Conservation (phyloP, 2,888 invertebrate genomes). For the Noctua pronuba region DNA sequence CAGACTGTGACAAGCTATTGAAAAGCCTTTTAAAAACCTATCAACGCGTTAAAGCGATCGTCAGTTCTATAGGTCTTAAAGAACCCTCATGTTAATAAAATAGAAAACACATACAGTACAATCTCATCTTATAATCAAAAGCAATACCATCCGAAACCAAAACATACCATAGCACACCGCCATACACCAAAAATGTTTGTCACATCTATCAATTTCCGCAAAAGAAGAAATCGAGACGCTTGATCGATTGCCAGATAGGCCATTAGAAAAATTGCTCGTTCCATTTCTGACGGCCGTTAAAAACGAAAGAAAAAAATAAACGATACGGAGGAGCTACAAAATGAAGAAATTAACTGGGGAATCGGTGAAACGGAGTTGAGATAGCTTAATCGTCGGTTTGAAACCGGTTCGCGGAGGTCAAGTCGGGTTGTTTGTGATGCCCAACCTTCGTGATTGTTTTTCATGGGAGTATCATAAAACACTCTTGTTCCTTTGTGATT, state of each 20-base stretch:
- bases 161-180: slow-evolving; percentile 10
- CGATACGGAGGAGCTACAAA: slow-evolving; percentile 80
- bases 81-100: background rate
- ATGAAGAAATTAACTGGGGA: slow-evolving; percentile 88
- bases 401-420: slow-evolving; percentile 80
- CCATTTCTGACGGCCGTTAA: slow-evolving; percentile 75
- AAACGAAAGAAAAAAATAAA: slow-evolving; percentile 71
- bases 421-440: slow-evolving; percentile 78
- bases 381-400: slow-evolving; percentile 84
- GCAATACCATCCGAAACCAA: slow-evolving; percentile 15
- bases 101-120: background rate
- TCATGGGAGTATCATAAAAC: slow-evolving; percentile 69
- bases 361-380: slow-evolving; percentile 85
- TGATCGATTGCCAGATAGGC: slow-evolving; percentile 73
- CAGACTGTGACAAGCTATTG: too few species aligned
- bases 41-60: background rate
- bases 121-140: slow-evolving; percentile 2
- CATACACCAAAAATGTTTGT: slow-evolving; percentile 45
- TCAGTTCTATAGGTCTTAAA: background rate
- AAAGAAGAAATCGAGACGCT: slow-evolving; percentile 60
- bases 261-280: slow-evolving; percentile 87
- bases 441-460: slow-evolving; percentile 73
- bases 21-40: background rate
- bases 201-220: slow-evolving; percentile 58
- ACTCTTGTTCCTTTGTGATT: slow-evolving; percentile 62